Evolutionary conservation across 2,113 vertebrate genomes (phyloP), one percentile per base, ranked within the genome.

Genomic region (Craseonycteris thonglongyai): DNA sequence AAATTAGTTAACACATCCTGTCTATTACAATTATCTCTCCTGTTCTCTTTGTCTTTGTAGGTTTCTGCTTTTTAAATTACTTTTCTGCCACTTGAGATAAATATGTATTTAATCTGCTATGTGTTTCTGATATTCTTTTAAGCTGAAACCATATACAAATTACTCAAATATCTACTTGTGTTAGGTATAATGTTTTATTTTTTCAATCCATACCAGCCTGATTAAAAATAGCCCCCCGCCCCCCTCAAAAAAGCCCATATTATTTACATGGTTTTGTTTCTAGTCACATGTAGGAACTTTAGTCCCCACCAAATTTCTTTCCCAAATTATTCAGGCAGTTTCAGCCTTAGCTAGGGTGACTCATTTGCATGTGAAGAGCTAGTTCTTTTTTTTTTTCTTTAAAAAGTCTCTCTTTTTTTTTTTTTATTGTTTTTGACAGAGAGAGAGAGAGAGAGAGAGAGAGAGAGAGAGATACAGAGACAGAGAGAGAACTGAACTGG

Each of bases 71-170:
- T 75, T 93, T 35, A 47, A 61, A 40, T 80, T 86, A 61, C 4
- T 88, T 90, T 85, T 61, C 61, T 94, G 76, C n/a, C 24, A 90
- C 47, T 84, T 80, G 49, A 95, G 14, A 74, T 87, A 59, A 90
- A 47, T 8, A 11, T 33, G 7, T 74, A 40, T 61, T 87, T 91
- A 92, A 95, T 65, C 26, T 65, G n/a, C 51, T 88, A 24, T 61
- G 68, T 69, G 82, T 93, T 95, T 90, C 54, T 90, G 35, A 61
- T 74, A 42, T 65, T 92, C 49, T 96, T 83, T 95, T 92, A 92
- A 92, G 49, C 45, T 78, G 12, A 61, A 93, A n/a, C 38, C 59
- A 93, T 56, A 88, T 35, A 18, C 12, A 35, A 61, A 66, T 85
- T 92, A 92, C 66, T 91, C 56, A 80, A 69, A 28, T 59, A 79